These are phyloP conservation scores for Ptychochromis oligacanthus DNA, from an alignment of 2,113 vertebrate species.

Conservation along the genomic window DNA sequence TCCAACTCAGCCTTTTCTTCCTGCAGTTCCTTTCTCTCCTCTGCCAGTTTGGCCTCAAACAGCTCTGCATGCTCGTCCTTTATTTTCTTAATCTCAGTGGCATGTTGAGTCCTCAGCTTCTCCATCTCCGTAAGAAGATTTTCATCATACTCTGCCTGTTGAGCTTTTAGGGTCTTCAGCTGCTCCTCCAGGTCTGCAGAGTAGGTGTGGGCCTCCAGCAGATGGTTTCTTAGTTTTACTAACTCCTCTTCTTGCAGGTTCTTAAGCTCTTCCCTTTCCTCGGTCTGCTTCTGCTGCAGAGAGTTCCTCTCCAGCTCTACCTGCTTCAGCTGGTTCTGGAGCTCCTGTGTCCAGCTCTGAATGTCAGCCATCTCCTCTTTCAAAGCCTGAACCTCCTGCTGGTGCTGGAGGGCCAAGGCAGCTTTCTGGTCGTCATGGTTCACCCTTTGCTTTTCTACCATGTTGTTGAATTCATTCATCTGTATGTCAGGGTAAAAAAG, in stretches of 20 bases:
- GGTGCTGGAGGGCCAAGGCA: slow-evolving; percentile 69
- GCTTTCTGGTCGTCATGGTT: slow-evolving; percentile 81
- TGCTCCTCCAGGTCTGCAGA: slow-evolving; percentile 69
- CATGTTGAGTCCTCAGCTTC: slow-evolving; percentile 70
- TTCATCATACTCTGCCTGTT: slow-evolving; percentile 16
- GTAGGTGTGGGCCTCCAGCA: slow-evolving; percentile 54
- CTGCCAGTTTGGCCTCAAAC: slow-evolving; percentile 69
- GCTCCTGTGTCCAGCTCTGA: slow-evolving; percentile 71
- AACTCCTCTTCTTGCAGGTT: slow-evolving; percentile 66
- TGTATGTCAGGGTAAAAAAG: not conserved
- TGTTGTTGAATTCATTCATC: slow-evolving; percentile 72
- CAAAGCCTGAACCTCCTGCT: slow-evolving; percentile 75
- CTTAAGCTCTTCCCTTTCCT: slow-evolving; percentile 70
- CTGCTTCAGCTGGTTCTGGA: slow-evolving; percentile 77
- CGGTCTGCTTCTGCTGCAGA: slow-evolving; percentile 51
- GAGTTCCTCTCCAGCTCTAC: slow-evolving; percentile 68
- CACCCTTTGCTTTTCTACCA: slow-evolving; percentile 76
- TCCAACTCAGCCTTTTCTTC: slow-evolving; percentile 66
- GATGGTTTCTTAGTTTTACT: slow-evolving; percentile 53
- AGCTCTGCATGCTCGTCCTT: slow-evolving; percentile 64
- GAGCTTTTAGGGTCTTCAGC: slow-evolving; percentile 55
- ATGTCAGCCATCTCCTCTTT: slow-evolving; percentile 78
- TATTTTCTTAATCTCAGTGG: slow-evolving; percentile 73
- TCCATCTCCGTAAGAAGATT: slow-evolving; percentile 60
- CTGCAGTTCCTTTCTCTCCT: slow-evolving; percentile 58